Base-by-base conservation (phyloP, 2,113 vertebrate species). In the Sialia sialis region DNA sequence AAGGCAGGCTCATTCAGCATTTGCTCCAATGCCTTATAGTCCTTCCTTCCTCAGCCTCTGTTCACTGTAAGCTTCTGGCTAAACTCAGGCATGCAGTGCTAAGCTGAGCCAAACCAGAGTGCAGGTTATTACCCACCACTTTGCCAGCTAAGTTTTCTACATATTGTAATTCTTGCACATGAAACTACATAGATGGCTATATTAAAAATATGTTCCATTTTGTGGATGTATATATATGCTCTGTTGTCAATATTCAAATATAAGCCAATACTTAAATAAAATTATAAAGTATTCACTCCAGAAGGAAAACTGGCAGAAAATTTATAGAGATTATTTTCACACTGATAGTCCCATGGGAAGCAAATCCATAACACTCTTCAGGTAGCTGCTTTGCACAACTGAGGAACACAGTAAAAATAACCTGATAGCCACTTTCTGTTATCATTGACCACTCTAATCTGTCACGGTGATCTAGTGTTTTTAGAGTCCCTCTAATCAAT, bases 351-450 rank as follows among this genome's bases (percentile, higher is more conserved):
- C 13, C 16, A 36, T 11, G 4, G 29, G 29, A 92, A 69, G 27
- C 2, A 90, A 84, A 86, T 23, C 18, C 13, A 4, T 54, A 54
- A 44, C 17, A 27, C 5, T 51, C 23, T 89, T 67, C 38, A 74
- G 58, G 51, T 34, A 77, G 13, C 34, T 90, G 63, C 7, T 55
- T 69, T 62, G 43, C 7, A 55, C 13, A 15, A 36, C 0, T 1
- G 34, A 94, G 18, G 32, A 85, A 63, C 9, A 14, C 7, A 69
- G n/a, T 32, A 83, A 83, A 96, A 85, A 76, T 32, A 49, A 73
- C 14, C 9, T 54, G 41, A 11, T 73, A 73, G 1, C 38, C 68
- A 23, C 51, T 77, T 69, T 56, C 11, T 51, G n/a, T 26, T 80
- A 41, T 18, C 26, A 46, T 21, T 52, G 25, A 64, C 13, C 8